Conservation (phyloP, 1,140 invertebrate genomes). For the Sycophila sp. region DNA sequence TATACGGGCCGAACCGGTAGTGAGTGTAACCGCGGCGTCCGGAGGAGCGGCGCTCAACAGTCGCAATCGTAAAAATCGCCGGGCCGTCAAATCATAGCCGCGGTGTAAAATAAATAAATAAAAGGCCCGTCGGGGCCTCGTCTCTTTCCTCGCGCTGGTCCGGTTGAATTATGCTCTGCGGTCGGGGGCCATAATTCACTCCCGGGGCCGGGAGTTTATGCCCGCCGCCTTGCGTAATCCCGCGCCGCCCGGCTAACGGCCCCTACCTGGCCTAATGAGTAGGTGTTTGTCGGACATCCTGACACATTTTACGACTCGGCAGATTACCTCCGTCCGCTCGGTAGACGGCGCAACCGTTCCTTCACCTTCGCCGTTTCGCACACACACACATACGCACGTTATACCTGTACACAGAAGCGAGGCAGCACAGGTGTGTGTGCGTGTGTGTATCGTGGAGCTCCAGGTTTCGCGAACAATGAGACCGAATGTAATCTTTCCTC, state of each 20-base stretch:
- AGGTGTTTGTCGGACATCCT: conserved; percentile 64
- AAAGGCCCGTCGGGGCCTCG: neutral
- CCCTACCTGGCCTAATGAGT: conserved; percentile 62
- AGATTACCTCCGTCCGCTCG: conserved; percentile 57
- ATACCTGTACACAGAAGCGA: no score
- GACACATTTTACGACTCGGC: conserved; percentile 64
- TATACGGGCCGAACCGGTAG: no score
- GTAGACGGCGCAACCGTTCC: conserved; percentile 41
- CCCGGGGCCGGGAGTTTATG: conserved; percentile 54
- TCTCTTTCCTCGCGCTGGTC: neutral
- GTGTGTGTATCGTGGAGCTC: neutral
- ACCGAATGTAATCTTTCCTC: conserved; percentile 2
- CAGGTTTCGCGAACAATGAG: conserved; percentile 46
- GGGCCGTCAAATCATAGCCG: neutral
- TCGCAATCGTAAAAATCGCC: conserved; percentile 1
- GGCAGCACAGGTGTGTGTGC: neutral
- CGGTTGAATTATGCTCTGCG: conserved; percentile 58
- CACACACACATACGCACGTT: no score
- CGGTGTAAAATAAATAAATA: conserved; percentile 34
- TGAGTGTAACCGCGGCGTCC: no score
- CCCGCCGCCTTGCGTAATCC: conserved; percentile 56
- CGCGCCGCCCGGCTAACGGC: conserved; percentile 49
- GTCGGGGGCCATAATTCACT: conserved; percentile 58
- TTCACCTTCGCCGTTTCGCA: neutral
- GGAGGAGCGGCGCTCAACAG: no score